These are phyloP conservation scores for Polypedilum vanderplanki DNA, from an alignment of 1,140 invertebrate species.

Conservation along the genomic window DNA sequence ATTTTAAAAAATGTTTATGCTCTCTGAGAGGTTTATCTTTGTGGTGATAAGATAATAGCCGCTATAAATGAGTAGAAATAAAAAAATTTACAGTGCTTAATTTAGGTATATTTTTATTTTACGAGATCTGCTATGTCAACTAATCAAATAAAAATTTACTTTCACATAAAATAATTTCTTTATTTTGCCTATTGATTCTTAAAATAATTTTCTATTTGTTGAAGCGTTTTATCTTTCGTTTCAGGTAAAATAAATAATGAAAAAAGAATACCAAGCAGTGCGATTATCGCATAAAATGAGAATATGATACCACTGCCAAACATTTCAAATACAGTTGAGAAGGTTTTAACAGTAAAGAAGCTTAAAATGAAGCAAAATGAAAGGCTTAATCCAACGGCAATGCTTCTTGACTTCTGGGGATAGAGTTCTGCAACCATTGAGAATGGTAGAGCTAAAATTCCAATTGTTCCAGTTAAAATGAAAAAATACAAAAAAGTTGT, in stretches of 20 bases:
- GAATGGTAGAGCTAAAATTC: slow-evolving; percentile 61
- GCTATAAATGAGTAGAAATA: too few relatives aligned
- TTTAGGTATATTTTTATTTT: too few relatives aligned
- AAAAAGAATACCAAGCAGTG: slow-evolving; percentile 61
- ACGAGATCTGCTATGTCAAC: too few relatives aligned
- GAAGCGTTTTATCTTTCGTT: slow-evolving; percentile 67
- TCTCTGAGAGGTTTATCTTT: too few relatives aligned
- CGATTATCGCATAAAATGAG: slow-evolving; percentile 60
- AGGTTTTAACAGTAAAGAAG: slow-evolving; percentile 67
- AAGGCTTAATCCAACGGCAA: slow-evolving; percentile 57
- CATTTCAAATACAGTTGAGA: slow-evolving; percentile 49
- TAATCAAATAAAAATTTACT: too few relatives aligned
- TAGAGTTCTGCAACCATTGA: slow-evolving; percentile 70
- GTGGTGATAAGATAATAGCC: too few relatives aligned
- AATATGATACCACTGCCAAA: slow-evolving; percentile 60
- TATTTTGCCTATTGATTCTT: slow-evolving; percentile 28
- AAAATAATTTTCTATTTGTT: slow-evolving; percentile 62
- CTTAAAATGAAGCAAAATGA: slow-evolving; percentile 61
- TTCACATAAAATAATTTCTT: not conserved
- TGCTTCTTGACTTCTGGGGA: slow-evolving; percentile 57
- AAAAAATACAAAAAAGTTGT: slow-evolving; percentile 50
- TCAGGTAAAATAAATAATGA: slow-evolving; percentile 65
- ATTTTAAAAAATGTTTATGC: too few relatives aligned
- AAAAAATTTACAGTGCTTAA: too few relatives aligned
- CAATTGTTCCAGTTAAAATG: slow-evolving; percentile 54